phyloP scores from a whole-genome alignment of 2,113 vertebrate species.

The Syngnathus floridae region DNA sequence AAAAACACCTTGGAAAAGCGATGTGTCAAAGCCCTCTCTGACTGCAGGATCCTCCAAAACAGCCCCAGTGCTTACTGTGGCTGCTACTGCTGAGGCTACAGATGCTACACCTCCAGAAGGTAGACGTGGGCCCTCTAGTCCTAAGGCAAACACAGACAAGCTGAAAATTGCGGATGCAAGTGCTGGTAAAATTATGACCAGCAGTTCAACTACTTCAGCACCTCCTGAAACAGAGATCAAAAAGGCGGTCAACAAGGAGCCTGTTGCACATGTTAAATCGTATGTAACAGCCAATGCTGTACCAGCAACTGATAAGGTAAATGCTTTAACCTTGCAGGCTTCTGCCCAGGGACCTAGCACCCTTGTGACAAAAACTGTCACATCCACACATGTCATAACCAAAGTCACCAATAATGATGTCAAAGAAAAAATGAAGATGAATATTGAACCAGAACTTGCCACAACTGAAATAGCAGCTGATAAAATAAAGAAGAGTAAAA shows the following conservation, averaged over 20 bases:
- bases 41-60: constrained; percentile 30
- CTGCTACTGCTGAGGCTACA: constrained; percentile 28
- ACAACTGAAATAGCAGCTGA: background rate
- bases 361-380: background rate
- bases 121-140: constrained; percentile 12
- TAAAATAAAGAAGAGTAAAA: background rate
- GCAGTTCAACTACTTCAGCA: background rate
- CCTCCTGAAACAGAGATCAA: constrained; percentile 10
- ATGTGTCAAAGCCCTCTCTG: constrained; percentile 25
- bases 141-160: constrained; percentile 41
- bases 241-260: constrained; percentile 15
- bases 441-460: constrained; percentile 4
- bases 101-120: constrained; percentile 40
- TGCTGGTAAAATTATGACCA: constrained; percentile 12
- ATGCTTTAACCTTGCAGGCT: constrained; percentile 7
- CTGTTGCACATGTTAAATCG: constrained; percentile 8
- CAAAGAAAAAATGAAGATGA: constrained; percentile 11
- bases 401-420: constrained; percentile 10
- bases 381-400: constrained; percentile 3
- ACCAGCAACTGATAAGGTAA: constrained; percentile 7
- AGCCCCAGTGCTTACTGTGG: constrained; percentile 23
- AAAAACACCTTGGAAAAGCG: constrained; percentile 30
- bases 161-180: constrained; percentile 24
- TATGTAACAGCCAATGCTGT: constrained; percentile 4
- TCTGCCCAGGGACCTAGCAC: constrained; percentile 13